These are phyloP conservation scores for Drosophila falleni DNA, from an alignment of 2,888 invertebrate genomes.

Conservation along the genomic window DNA sequence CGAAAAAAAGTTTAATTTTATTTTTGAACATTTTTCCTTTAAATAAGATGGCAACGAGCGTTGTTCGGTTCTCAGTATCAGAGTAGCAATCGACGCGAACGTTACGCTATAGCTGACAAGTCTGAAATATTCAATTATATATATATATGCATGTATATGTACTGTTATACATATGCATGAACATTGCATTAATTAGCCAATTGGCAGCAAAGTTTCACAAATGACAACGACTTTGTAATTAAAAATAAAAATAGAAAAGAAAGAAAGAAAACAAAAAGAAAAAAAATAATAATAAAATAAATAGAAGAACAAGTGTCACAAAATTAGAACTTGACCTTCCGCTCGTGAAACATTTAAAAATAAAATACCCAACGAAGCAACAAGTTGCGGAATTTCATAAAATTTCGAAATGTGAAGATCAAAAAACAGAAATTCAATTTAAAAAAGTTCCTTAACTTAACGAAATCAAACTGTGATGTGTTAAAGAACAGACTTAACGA, in stretches of 20 bases:
- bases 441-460: constrained; percentile 8
- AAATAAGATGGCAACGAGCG: constrained; percentile 66
- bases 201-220: constrained; percentile 39
- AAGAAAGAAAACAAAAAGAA: not conserved
- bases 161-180: constrained; percentile 14
- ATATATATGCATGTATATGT: constrained; percentile 7
- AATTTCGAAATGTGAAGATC: constrained; percentile 14
- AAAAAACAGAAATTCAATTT: constrained; percentile 2
- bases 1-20: constrained; percentile 42
- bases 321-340: constrained; percentile 63
- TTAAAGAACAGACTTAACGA: constrained; percentile 5
- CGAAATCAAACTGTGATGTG: not conserved
- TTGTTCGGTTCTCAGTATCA: constrained; percentile 64
- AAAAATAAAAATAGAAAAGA: constrained; percentile 17
- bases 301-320: constrained; percentile 47
- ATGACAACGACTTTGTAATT: constrained; percentile 58
- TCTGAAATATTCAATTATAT: constrained; percentile 23
- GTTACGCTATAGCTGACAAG: constrained; percentile 57
- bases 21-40: constrained; percentile 59
- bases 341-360: constrained; percentile 19
- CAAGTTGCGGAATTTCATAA: constrained; percentile 37
- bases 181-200: constrained; percentile 44
- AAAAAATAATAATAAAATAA: constrained; percentile 12
- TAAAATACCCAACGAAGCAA: constrained; percentile 15
- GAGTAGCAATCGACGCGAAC: constrained; percentile 71